Base-by-base conservation (phyloP, 2,113 vertebrate species). In the Mirounga angustirostris region DNA sequence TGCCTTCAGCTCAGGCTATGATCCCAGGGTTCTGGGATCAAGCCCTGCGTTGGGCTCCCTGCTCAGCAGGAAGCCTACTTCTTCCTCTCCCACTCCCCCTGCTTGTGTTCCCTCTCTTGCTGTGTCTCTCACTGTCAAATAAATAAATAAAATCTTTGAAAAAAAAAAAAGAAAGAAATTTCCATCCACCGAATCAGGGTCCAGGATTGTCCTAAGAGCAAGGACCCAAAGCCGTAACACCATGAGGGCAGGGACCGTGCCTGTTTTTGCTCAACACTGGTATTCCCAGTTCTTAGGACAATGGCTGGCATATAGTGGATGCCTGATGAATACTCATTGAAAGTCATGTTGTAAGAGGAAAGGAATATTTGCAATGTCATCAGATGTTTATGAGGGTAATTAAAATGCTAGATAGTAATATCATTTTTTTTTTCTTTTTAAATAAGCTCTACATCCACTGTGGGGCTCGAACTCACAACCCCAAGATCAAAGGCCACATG, bases 351-450 rank as follows among this genome's bases (percentile, higher is more conserved):
- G 74, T 58, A 21, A 82, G 50, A 88, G 58, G 91, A 73, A 87
- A 91, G 21, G 50, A 94, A 4, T 87, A 40, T 71, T 89, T 79
- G 13, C 21, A 12, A 0, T 33, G 1, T 15, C 30, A 16, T n/a
- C 30, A 46, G 65, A 1, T 59, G 18, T 58, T 58, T 71, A 52
- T 76, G 46, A 76, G 24, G 36, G 92, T 69, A 71, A 33, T 67
- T 91, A 84, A 96, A 89, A 81, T 78, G 61, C 63, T 24, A 85
- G 26, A 43, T 85, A 69, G n/a, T 52, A 79, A 36, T 80, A 50
- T 22, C 30, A 67, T 26, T 90, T 69, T 50, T 89, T 96, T 96
- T 95, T 93, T 93, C 43, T 78, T 78, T 46, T 78, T 30, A 78
- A 78, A 40, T 74, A 28, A 30, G 74, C 26, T 50, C 26, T 50